A percentile compares a stretch with the other conserved stretches of the same genome.
Conservation (phyloP, 2,113 vertebrate species). For the Neomonachus schauinslandi region DNA sequence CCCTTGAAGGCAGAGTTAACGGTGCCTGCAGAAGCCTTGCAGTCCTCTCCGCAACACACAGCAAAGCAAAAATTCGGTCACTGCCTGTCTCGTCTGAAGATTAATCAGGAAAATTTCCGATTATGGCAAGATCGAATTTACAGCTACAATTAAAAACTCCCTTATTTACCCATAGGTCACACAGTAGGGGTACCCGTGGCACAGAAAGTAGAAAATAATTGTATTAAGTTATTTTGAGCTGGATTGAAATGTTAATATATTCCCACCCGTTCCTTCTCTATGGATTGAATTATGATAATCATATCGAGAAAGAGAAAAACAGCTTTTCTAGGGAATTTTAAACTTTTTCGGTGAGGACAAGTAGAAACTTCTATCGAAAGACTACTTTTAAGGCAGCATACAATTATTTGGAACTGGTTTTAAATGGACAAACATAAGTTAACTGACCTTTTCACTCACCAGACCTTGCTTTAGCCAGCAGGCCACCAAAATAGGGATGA, state of each 20-base stretch:
- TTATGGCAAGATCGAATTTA: neutral
- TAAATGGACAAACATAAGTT: neutral
- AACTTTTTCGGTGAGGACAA: slow-evolving; percentile 21
- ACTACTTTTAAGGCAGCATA: neutral
- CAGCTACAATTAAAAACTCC: neutral
- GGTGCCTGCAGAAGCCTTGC: neutral
- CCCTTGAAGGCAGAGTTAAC: neutral
- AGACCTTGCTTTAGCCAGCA: neutral
- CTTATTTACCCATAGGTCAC: slow-evolving; percentile 32
- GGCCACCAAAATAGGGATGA: no score
- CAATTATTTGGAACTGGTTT: neutral
- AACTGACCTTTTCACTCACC: neutral
- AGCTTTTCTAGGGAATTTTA: slow-evolving; percentile 57
- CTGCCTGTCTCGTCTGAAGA: neutral
- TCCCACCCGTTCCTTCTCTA: slow-evolving; percentile 75
- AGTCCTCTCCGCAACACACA: neutral
- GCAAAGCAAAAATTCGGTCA: slow-evolving; percentile 1
- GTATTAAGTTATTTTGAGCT: slow-evolving; percentile 77
- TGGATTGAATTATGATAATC: slow-evolving; percentile 78
- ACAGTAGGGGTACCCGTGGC: neutral
- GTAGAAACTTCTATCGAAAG: slow-evolving; percentile 14
- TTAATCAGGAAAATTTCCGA: neutral
- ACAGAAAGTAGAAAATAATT: slow-evolving; percentile 61
- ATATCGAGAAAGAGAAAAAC: slow-evolving; percentile 65
- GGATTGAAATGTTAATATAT: slow-evolving; percentile 79